Conservation (phyloP, 2,888 invertebrate species). For the Cenopis cana region DNA sequence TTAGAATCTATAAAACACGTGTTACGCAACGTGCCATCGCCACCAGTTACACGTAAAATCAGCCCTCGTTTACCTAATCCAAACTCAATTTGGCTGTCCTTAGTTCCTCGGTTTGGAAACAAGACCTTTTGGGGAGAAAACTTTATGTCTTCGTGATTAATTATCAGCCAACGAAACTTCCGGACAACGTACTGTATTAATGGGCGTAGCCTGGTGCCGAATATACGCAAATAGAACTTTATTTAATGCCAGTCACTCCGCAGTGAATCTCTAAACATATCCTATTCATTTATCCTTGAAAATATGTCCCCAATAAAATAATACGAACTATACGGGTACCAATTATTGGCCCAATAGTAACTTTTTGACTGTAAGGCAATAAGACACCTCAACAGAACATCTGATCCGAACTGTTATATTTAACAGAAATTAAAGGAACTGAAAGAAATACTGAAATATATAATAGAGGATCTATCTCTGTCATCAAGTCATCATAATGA, state of each 20-base stretch:
- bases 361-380: background rate
- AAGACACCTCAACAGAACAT: background rate
- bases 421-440: background rate
- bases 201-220: constrained; percentile 12
- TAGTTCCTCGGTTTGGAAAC: constrained; percentile 62
- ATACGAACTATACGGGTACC: background rate
- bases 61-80: constrained; percentile 58
- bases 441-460: too few relatives aligned
- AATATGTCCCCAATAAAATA: background rate
- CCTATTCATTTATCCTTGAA: background rate
- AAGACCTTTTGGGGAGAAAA: constrained; percentile 61
- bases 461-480: too few relatives aligned
- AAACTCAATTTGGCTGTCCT: constrained; percentile 68
- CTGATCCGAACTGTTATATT: background rate
- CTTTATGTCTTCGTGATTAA: constrained; percentile 64
- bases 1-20: constrained; percentile 50
- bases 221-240: constrained; percentile 18
- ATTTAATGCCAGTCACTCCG: constrained; percentile 1
- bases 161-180: constrained; percentile 55
- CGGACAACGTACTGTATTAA: constrained; percentile 31
- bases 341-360: too few relatives aligned
- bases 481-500: too few relatives aligned
- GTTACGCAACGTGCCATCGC: constrained; percentile 55
- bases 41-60: constrained; percentile 55
- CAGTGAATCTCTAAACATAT: background rate